These are phyloP conservation scores for Isoperla grammatica DNA, from an alignment of 2,888 invertebrate genomes.

Conservation along the genomic window DNA sequence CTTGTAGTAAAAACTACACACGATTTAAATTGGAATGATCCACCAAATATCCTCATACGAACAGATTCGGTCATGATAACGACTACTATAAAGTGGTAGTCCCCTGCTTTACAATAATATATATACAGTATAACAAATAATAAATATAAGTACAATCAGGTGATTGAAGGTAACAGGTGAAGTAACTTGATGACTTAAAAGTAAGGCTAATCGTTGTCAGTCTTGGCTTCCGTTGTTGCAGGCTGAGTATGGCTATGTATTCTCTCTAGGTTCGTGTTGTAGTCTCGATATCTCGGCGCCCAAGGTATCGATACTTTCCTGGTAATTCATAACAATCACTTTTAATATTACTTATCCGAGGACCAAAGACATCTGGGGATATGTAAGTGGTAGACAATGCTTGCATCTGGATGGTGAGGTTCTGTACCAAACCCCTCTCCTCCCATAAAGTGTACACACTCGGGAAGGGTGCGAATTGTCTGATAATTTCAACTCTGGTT, in stretches of 20 bases:
- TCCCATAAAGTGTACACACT: too few relatives aligned
- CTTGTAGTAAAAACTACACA: too few relatives aligned
- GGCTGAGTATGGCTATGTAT: neutral
- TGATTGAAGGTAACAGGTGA: neutral
- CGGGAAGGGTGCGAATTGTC: too few relatives aligned
- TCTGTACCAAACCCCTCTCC: too few relatives aligned
- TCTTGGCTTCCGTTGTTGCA: too few relatives aligned
- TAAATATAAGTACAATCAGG: neutral
- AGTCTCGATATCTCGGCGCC: conserved; percentile 72
- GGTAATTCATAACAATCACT: conserved; percentile 25
- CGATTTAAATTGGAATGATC: too few relatives aligned
- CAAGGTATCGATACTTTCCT: conserved; percentile 76
- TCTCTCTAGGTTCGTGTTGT: conserved; percentile 20
- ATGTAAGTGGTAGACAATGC: too few relatives aligned
- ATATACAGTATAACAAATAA: neutral
- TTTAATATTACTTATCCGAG: neutral
- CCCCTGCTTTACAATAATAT: neutral
- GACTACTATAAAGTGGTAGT: too few relatives aligned
- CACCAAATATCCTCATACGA: too few relatives aligned
- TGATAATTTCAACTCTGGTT: too few relatives aligned
- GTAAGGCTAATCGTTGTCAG: neutral
- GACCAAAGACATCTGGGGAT: neutral
- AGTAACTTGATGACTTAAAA: neutral
- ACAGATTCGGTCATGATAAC: too few relatives aligned
- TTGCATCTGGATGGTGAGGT: too few relatives aligned